Conservation (phyloP, 1,140 invertebrate genomes). For the Drosophila mojavensis region DNA sequence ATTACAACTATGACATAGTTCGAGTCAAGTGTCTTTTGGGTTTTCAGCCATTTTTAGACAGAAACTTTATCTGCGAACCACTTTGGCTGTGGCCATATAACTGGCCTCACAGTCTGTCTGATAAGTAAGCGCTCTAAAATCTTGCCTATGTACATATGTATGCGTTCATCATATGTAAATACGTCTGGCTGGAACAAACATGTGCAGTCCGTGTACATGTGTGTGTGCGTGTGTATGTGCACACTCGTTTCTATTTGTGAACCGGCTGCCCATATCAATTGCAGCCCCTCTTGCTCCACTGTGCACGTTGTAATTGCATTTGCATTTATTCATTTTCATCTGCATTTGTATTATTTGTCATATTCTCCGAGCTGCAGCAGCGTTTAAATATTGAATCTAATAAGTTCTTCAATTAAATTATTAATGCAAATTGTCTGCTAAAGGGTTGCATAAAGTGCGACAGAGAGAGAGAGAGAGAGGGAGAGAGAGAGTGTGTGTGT, state of each 20-base stretch:
- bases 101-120: slow-evolving; percentile 15
- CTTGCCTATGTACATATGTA: background rate
- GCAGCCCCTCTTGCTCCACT: background rate
- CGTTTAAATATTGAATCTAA: slow-evolving; percentile 79
- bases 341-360: slow-evolving; percentile 62
- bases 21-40: too few species aligned
- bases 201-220: background rate
- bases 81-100: slow-evolving; percentile 11
- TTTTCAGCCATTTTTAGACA: too few species aligned
- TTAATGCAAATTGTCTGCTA: slow-evolving; percentile 63
- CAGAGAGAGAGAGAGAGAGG: background rate
- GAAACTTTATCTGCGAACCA: slow-evolving; percentile 1
- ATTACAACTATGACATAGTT: too few species aligned
- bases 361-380: slow-evolving; percentile 57
- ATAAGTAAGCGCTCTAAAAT: slow-evolving; percentile 10
- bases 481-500: background rate
- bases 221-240: background rate
- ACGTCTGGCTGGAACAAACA: background rate
- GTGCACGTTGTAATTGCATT: slow-evolving; percentile 56
- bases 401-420: slow-evolving; percentile 78
- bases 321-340: slow-evolving; percentile 59
- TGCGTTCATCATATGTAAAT: background rate
- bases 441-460: too few species aligned
- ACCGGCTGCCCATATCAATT: slow-evolving; percentile 30
- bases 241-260: slow-evolving; percentile 3